phyloP scores from a whole-genome alignment of 2,888 invertebrate species.

The Rapana venosa region DNA sequence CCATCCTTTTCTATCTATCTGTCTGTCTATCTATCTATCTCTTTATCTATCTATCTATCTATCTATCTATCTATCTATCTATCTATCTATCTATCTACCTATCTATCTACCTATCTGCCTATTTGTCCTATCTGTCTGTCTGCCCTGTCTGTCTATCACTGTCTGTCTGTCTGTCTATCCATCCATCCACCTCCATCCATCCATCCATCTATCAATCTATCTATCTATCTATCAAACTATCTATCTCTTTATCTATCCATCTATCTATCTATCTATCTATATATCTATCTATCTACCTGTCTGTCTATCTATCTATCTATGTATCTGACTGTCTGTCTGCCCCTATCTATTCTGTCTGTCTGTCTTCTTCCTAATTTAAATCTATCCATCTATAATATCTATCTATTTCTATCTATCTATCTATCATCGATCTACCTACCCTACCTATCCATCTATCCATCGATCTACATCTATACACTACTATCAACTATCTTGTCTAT shows the following conservation, averaged over 20 bases:
- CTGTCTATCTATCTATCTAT: constrained; percentile 20
- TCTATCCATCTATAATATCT: constrained; percentile 6
- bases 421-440: neutral
- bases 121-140: neutral
- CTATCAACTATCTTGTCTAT: neutral
- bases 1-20: neutral
- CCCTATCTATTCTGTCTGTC: neutral
- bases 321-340: neutral
- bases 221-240: neutral
- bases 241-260: neutral
- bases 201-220: constrained; percentile 13
- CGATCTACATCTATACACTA: too few relatives aligned
- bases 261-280: constrained; percentile 10
- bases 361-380: too few relatives aligned
- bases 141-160: neutral
- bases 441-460: neutral
- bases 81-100: too few relatives aligned
- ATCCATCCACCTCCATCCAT: neutral
- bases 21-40: neutral
- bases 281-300: constrained; percentile 14
- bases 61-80: too few relatives aligned
- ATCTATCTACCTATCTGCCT: constrained; percentile 12
- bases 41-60: constrained; percentile 11
- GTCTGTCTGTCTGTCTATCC: neutral
- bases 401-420: constrained; percentile 26